These are phyloP conservation scores for Mythimna lalbum DNA, from an alignment of 2,888 invertebrate genomes.

Conservation along the genomic window DNA sequence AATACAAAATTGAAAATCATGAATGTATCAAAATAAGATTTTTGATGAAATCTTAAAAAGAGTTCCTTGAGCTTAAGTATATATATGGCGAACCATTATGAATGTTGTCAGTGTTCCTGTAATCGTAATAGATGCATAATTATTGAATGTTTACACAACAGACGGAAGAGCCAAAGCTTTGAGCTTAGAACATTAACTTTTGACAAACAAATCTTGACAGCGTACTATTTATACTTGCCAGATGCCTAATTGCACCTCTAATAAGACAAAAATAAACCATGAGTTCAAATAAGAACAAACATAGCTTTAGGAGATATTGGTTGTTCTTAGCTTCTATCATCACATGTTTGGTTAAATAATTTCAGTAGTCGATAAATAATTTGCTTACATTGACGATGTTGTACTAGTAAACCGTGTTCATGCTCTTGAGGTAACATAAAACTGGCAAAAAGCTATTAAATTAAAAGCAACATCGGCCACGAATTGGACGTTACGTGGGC, in stretches of 20 bases:
- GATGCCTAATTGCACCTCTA: conserved; percentile 42
- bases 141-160: conserved; percentile 11
- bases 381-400: conserved; percentile 21
- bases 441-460: conserved; percentile 65
- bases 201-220: conserved; percentile 38
- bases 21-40: neutral
- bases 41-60: neutral
- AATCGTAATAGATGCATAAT: conserved; percentile 5
- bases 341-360: conserved; percentile 27
- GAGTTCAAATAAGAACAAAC: conserved; percentile 20
- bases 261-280: conserved; percentile 44
- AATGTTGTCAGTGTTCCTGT: conserved; percentile 1
- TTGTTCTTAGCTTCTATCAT: conserved; percentile 3
- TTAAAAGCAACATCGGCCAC: conserved; percentile 66
- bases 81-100: neutral
- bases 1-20: conserved; percentile 4
- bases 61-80: neutral
- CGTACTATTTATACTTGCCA: conserved; percentile 34
- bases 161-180: conserved; percentile 16
- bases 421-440: conserved; percentile 67
- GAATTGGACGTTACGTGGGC: conserved; percentile 63
- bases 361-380: conserved; percentile 29
- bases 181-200: conserved; percentile 36
- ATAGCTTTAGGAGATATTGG: neutral
- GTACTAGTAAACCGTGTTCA: conserved; percentile 60